Evolutionary conservation across 92 coral and sea anemone genomes (phyloP), one percentile per base, ranked within the genome.

Genomic region (Epizoanthus stellaris): DNA sequence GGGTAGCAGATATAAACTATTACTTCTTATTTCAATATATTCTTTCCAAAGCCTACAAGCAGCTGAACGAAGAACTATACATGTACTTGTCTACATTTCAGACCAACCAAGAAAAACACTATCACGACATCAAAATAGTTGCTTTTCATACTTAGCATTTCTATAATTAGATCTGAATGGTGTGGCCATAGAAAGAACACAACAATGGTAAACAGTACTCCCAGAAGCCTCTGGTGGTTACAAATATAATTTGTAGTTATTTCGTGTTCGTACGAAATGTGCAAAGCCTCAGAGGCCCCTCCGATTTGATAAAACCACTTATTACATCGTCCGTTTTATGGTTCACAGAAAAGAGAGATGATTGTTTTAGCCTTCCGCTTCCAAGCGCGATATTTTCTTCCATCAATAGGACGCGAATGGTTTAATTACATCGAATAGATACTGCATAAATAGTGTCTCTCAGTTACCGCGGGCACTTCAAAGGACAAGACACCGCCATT

Each of bases 401-500:
- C 57, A 75, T 64, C 13, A 54, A n/a, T 64, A 15, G 42, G 43
- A 14, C 80, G n/a, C 17, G 58, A 64, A n/a, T 36, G 67, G 21
- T 57, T 75, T 75, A 75, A 75, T 75, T 56, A 75, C 80, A 54
- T 75, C 17, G 80, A 75, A 75, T 75, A 75, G 45, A 75, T 54
- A 49, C 80, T 63, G 80, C 47, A 30, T 54, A 56, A 75, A 57
- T 56, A 75, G 47, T 9, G 80, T 75, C 21, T 75, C 80, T 75
- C 80, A 57, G 80, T 23, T 75, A 75, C 80, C 80, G 66, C 80
- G 80, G 80, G 4, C 25, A 75, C 80, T 75, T 75, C 80, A 75
- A 75, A 75, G 80, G 65, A 34, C 17, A 25, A 12, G 66, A 57
- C 59, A 75, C 80, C 80, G 80, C 54, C 80, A 30, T 75, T 75